Conservation (phyloP, 2,888 invertebrate genomes). For the Hydriomena furcata region DNA sequence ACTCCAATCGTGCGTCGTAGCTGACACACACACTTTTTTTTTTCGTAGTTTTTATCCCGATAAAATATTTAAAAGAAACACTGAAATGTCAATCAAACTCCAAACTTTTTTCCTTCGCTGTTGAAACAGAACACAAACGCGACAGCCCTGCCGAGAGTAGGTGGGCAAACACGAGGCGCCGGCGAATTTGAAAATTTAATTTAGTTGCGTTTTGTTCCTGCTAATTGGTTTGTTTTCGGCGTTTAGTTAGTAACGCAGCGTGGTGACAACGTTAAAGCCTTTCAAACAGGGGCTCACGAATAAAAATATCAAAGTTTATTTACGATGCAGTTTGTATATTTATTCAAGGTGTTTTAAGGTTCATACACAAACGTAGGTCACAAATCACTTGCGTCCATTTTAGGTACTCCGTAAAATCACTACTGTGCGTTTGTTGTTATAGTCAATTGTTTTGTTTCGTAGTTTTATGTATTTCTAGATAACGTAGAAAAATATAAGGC, state of each 20-base stretch:
- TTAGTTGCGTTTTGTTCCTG: constrained; percentile 74
- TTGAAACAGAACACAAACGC: neutral
- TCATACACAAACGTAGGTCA: too few species aligned
- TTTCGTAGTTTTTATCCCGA: neutral
- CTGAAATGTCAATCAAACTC: neutral
- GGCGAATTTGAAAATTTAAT: constrained; percentile 79
- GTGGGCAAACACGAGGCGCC: constrained; percentile 48
- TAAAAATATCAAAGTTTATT: neutral
- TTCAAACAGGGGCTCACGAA: neutral
- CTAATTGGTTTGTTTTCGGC: constrained; percentile 80
- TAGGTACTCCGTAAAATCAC: too few species aligned
- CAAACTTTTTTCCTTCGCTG: neutral
- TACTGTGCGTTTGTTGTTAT: too few species aligned
- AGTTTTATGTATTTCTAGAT: too few species aligned
- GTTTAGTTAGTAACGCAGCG: constrained; percentile 59
- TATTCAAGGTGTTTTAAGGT: too few species aligned
- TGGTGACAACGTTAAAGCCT: neutral
- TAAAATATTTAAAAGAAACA: neutral
- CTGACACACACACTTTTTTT: too few species aligned
- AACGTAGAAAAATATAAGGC: too few species aligned
- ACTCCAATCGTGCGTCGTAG: too few species aligned
- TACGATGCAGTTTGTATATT: too few species aligned
- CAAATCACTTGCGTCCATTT: too few species aligned
- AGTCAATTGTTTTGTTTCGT: too few species aligned
- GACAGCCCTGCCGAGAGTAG: constrained; percentile 50